Percentiles rank a stretch among this genome's conserved stretches.
phyloP scores from a whole-genome alignment of 1,140 invertebrate species.

The Bombus soroeensis region DNA sequence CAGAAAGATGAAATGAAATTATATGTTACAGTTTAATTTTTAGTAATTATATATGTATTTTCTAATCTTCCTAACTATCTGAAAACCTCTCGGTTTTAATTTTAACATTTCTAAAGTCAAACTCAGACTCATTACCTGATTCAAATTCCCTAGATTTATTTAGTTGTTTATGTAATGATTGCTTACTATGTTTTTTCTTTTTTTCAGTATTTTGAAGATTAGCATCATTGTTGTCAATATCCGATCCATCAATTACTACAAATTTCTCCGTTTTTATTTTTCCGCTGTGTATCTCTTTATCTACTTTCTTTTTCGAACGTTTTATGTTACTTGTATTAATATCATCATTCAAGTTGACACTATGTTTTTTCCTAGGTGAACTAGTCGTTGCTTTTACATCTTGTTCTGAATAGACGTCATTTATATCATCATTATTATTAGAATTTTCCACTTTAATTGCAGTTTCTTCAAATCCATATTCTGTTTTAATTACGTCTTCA shows the following conservation, averaged over 20 bases:
- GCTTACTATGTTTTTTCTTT: neutral
- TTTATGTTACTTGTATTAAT: neutral
- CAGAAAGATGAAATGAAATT: neutral
- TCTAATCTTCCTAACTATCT: neutral
- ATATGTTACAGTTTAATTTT: neutral
- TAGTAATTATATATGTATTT: neutral
- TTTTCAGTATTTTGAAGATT: neutral
- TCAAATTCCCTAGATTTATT: neutral
- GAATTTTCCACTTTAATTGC: constrained; percentile 15
- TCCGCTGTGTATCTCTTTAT: neutral
- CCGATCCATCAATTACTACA: neutral
- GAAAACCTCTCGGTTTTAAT: constrained; percentile 7
- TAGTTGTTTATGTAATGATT: neutral
- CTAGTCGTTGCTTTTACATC: neutral
- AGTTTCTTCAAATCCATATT: neutral
- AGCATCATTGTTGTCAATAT: neutral
- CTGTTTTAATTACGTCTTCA: neutral
- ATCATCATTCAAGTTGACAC: neutral
- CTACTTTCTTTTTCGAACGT: neutral
- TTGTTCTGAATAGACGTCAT: neutral
- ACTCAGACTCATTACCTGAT: neutral
- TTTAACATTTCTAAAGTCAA: neutral
- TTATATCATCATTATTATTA: neutral
- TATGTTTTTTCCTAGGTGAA: neutral
- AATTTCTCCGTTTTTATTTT: constrained; percentile 9